Evolutionary conservation across 2,888 invertebrate genomes (phyloP).

Genomic region (Limnephilus lunatus): DNA sequence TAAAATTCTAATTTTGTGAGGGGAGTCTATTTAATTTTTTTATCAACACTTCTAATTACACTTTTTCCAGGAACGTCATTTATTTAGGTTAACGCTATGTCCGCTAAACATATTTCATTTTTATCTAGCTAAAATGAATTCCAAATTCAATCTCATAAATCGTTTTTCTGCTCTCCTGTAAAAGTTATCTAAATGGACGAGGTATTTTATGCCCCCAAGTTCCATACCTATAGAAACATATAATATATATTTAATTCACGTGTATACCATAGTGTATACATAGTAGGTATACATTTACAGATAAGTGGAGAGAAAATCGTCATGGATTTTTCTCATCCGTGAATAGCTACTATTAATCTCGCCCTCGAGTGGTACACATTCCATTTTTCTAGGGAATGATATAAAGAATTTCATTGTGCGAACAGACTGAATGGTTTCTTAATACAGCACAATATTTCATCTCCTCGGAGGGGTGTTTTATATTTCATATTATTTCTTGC

Average conservation of each 20-base stretch:
- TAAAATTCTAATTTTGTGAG: not conserved
- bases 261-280: no score
- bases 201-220: not conserved
- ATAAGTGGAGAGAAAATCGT: slow-evolving; percentile 31
- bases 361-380: slow-evolving; percentile 9
- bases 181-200: not conserved
- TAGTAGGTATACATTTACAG: not conserved
- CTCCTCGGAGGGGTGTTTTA: slow-evolving; percentile 10
- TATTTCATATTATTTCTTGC: not conserved
- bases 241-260: not conserved
- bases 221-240: not conserved
- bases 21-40: no score
- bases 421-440: slow-evolving; percentile 45
- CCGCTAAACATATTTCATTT: no score
- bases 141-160: not conserved
- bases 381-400: slow-evolving; percentile 37
- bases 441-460: slow-evolving; percentile 46
- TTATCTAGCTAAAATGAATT: not conserved
- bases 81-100: no score
- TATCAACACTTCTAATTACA: no score
- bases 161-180: no score
- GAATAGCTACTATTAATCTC: slow-evolving; percentile 47
- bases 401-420: slow-evolving; percentile 46
- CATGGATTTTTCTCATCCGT: slow-evolving; percentile 42
- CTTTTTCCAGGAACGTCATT: no score